A percentile compares a stretch with the other conserved stretches of the same genome.
Conservation (phyloP, 2,113 vertebrate species). For the Sylvietta virens region DNA sequence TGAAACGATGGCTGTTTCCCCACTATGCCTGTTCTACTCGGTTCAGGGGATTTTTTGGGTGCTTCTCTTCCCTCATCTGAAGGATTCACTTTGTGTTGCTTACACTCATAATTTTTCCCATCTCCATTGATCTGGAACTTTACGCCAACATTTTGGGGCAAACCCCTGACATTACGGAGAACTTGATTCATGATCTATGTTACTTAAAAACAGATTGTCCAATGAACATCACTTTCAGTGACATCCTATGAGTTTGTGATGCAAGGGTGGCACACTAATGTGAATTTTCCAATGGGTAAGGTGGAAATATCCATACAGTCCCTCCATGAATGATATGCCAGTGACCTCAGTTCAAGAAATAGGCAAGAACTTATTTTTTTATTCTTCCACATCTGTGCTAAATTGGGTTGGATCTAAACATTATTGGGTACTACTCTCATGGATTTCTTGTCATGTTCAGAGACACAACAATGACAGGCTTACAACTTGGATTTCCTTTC, state of each 20-base stretch:
- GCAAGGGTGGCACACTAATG: background rate
- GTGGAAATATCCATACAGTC: background rate
- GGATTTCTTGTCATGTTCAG: background rate
- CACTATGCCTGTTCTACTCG: fast-evolving
- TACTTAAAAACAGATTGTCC: background rate
- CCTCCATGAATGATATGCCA: background rate
- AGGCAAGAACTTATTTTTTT: background rate
- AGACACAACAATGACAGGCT: background rate
- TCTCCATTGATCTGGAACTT: background rate
- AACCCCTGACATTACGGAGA: background rate
- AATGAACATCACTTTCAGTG: background rate
- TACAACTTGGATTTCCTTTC: background rate
- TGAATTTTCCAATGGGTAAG: background rate
- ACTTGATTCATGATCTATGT: background rate
- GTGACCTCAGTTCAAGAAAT: background rate
- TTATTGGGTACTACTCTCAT: background rate
- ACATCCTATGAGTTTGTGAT: background rate
- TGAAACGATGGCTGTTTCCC: background rate
- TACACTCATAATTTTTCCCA: background rate
- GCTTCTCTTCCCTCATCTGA: background rate
- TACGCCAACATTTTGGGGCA: background rate
- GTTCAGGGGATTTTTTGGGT: background rate
- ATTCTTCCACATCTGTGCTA: background rate
- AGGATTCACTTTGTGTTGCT: background rate
- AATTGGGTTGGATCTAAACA: background rate